These are phyloP conservation scores for Riparia riparia DNA, from an alignment of 2,113 vertebrate species.

Conservation along the genomic window DNA sequence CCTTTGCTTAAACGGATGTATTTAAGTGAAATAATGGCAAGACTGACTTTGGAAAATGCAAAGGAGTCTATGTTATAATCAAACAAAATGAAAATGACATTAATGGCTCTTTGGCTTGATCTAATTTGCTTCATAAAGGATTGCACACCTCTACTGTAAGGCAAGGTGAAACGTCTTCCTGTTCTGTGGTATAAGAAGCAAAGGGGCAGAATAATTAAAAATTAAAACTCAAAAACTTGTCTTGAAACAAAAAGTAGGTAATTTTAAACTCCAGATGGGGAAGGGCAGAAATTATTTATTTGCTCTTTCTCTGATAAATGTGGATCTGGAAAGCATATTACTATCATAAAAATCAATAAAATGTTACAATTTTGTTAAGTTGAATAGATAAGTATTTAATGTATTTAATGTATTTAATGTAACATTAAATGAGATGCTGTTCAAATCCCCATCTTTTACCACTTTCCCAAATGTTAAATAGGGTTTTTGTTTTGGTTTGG, in stretches of 20 bases:
- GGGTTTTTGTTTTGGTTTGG: neutral
- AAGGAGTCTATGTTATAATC: neutral
- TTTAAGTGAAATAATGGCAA: neutral
- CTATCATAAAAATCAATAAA: neutral
- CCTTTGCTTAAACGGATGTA: neutral
- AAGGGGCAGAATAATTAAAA: neutral
- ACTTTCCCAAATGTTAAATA: neutral
- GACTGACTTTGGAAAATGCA: neutral
- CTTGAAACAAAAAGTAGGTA: neutral
- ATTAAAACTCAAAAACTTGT: neutral
- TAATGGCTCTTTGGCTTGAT: neutral
- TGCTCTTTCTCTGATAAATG: neutral
- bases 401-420: too few relatives aligned
- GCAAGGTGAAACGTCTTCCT: neutral
- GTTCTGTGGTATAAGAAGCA: neutral
- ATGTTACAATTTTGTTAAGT: neutral
- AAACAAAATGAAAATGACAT: neutral
- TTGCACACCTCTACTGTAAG: neutral
- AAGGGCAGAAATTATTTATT: neutral
- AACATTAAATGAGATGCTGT: neutral
- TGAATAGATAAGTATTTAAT: too few relatives aligned
- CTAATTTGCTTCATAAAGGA: neutral
- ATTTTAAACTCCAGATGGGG: neutral
- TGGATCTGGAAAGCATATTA: neutral
- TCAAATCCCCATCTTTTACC: neutral